Conservation (phyloP, 2,113 vertebrate species). For the Elachura formosa region DNA sequence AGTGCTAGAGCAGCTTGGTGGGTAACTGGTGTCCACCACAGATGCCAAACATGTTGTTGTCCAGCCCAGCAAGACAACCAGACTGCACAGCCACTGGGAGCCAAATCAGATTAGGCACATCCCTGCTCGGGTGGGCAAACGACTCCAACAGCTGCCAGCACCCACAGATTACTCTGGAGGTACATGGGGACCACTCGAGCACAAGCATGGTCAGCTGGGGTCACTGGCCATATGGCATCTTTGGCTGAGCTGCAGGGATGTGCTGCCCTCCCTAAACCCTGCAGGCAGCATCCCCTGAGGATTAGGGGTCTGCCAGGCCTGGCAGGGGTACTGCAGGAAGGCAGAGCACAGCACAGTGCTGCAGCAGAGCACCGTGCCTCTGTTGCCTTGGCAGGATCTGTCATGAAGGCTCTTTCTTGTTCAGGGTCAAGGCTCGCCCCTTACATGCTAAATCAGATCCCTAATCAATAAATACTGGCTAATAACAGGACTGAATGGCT, state of each 20-base stretch:
- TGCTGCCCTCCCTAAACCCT: background rate
- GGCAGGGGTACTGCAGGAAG: background rate
- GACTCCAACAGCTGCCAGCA: background rate
- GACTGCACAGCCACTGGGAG: background rate
- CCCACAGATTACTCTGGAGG: fast-evolving
- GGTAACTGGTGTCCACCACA: background rate
- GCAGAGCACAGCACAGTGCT: background rate
- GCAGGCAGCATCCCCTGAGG: background rate
- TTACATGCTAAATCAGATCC: background rate
- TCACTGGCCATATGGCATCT: background rate
- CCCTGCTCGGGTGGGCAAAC: background rate
- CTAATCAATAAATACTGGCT: background rate
- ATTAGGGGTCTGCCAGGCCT: background rate
- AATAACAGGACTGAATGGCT: background rate
- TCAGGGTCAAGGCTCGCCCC: background rate
- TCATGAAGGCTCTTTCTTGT: fast-evolving
- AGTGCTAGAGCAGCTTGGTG: background rate
- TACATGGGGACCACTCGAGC: background rate
- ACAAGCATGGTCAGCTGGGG: fast-evolving
- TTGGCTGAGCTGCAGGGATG: background rate
- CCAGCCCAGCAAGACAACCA: background rate
- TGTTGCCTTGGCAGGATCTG: background rate
- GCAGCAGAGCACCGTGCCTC: background rate
- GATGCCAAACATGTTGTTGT: background rate
- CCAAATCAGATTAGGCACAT: background rate